Base-by-base conservation (phyloP, 2,113 vertebrate genomes). In the Smithornis capensis region DNA sequence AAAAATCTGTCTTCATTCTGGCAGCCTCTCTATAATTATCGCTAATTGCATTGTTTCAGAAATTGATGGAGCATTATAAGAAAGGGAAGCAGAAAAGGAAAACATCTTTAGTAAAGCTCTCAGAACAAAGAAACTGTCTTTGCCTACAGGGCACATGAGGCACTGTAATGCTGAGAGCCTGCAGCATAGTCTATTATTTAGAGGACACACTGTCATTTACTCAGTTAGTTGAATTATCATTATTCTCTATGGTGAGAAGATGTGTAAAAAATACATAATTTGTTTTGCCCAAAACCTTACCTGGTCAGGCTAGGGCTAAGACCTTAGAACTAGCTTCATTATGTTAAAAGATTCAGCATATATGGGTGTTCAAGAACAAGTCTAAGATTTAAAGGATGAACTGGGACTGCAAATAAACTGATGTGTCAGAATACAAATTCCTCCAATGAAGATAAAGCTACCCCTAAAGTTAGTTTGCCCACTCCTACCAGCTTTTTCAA, bases 11-110 rank as follows among this genome's bases (percentile, higher is more conserved):
- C 37, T 81, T 89, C 53, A 76, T 85, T 89, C 45, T 95, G 50
- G 49, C 65, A 87, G 28, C 31, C 10, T 45, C 69, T 59, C 83
- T 87, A 33, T 92, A 96, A 95, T 78, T 95, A 79, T 60, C 69
- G 69, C 28, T 92, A 95, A 89, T 92, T 95, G 24, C n/a, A 40
- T 92, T 40, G 23, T 82, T 94, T 83, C 69, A 91, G 87, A 87
- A 94, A 91, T 22, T 87, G 56, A 52, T 87, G 65, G 37, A 71
- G 37, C 44, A 68, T 65, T 78, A 23, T 56, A 89, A 78, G 60
- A 93, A 59, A 77, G 33, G 10, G 31, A 91, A 93, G 24, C 24
- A 89, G 44, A 78, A 73, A 65, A 70, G 18, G 49, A 94, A 94
- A 96, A 75, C 35, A 75, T 70, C 67, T 78, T 87, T 55, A 68